Evolutionary conservation across 2,888 invertebrate genomes (phyloP).

Genomic region (Halictus quadricinctus): DNA sequence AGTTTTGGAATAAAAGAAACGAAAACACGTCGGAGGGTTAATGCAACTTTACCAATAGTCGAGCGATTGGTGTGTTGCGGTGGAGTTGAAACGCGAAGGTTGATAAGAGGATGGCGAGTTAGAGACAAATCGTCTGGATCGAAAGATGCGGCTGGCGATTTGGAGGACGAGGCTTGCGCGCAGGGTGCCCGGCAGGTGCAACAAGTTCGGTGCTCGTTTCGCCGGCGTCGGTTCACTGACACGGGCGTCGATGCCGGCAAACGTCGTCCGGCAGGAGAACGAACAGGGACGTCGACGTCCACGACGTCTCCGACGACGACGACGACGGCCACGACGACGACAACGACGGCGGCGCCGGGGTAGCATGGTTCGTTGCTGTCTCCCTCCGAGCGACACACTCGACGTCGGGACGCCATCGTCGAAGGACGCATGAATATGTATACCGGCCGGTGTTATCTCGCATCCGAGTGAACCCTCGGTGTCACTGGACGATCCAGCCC

Average conservation of each 20-base stretch:
- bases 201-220: slow-evolving; percentile 72
- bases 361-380: slow-evolving; percentile 61
- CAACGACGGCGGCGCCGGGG: slow-evolving; percentile 57
- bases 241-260: slow-evolving; percentile 69
- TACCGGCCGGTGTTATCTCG: slow-evolving; percentile 48
- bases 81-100: background rate
- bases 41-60: background rate
- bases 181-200: slow-evolving; percentile 58
- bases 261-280: slow-evolving; percentile 47
- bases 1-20: background rate
- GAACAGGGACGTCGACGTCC: slow-evolving; percentile 59
- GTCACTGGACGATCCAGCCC: slow-evolving; percentile 35
- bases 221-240: slow-evolving; percentile 79
- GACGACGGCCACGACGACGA: slow-evolving; percentile 67
- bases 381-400: slow-evolving; percentile 76
- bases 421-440: slow-evolving; percentile 79
- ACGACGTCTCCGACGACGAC: slow-evolving; percentile 61
- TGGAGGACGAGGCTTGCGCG: slow-evolving; percentile 35
- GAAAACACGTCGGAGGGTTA: background rate
- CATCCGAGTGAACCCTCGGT: slow-evolving; percentile 48
- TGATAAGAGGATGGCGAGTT: background rate
- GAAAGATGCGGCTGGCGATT: slow-evolving; percentile 12
- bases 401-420: slow-evolving; percentile 80
- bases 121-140: slow-evolving; percentile 1
- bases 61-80: background rate